phyloP scores from a whole-genome alignment of 2,113 vertebrate genomes.

The mouse (Mus musculus) region DNA sequence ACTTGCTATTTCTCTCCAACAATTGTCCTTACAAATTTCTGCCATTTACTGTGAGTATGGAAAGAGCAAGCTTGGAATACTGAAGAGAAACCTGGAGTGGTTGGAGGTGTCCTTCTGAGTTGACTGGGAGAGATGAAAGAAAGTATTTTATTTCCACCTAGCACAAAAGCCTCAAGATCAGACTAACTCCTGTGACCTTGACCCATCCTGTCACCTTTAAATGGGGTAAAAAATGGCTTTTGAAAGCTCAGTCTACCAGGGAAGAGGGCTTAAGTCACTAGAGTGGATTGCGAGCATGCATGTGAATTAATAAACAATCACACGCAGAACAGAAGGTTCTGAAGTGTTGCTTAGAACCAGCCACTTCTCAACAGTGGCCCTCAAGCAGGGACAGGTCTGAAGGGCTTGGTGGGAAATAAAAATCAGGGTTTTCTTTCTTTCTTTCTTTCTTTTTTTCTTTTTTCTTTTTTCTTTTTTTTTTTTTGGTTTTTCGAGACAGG shows the following conservation, averaged over 20 bases:
- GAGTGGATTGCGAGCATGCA: background rate
- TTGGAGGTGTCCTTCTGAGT: background rate
- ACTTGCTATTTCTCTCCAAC: background rate
- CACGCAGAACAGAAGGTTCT: background rate
- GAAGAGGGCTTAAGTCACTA: background rate
- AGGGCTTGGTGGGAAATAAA: background rate
- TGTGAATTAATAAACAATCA: background rate
- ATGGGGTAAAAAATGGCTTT: background rate
- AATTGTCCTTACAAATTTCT: background rate
- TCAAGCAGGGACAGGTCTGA: background rate
- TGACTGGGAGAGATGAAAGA: background rate
- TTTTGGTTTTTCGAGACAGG: no score
- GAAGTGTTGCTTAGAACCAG: background rate
- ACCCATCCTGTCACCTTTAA: background rate
- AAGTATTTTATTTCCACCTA: background rate
- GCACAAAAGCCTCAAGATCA: background rate
- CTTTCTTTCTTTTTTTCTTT: no score
- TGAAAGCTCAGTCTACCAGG: background rate
- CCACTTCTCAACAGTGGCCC: background rate
- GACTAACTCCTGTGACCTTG: constrained; percentile 3
- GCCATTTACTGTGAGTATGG: background rate
- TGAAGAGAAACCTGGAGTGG: background rate
- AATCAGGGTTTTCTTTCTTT: no score
- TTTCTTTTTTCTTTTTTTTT: no score
- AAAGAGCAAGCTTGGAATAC: background rate